phyloP scores from a whole-genome alignment of 2,797 vertebrate genomes.

The Anguilla pacifica region DNA sequence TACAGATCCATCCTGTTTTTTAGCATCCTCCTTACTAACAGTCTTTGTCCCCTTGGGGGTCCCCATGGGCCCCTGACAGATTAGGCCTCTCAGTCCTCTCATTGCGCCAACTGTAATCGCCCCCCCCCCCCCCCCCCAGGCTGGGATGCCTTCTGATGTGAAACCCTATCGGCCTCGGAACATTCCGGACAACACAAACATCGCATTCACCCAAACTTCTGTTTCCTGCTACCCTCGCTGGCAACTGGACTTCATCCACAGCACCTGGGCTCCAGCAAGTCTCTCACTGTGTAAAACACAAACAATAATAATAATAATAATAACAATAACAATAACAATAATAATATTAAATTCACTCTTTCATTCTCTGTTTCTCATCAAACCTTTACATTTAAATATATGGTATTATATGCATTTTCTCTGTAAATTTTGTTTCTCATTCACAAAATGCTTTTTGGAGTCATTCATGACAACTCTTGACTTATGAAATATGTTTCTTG shows the following conservation, averaged over 20 bases:
- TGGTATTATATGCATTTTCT: background rate
- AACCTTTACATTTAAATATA: background rate
- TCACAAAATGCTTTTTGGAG: background rate
- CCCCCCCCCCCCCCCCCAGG: background rate
- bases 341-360: background rate
- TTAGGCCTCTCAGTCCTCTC: background rate
- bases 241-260: background rate
- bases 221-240: background rate
- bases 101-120: background rate
- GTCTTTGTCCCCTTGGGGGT: conserved; percentile 5
- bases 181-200: conserved; percentile 19
- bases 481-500: background rate
- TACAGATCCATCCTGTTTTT: conserved; percentile 20
- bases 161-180: conserved; percentile 1
- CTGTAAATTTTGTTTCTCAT: background rate
- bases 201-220: conserved; percentile 19
- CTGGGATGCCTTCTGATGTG: conserved; percentile 12
- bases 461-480: background rate
- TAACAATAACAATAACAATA: too few species aligned
- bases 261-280: background rate
- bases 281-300: background rate
- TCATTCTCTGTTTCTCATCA: background rate
- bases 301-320: background rate
- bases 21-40: background rate
- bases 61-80: background rate